Percentiles rank a stretch among this genome's conserved stretches.
Conservation (phyloP, 35 echinoderm and acorn worm species). For the Apostichopus japonicus region DNA sequence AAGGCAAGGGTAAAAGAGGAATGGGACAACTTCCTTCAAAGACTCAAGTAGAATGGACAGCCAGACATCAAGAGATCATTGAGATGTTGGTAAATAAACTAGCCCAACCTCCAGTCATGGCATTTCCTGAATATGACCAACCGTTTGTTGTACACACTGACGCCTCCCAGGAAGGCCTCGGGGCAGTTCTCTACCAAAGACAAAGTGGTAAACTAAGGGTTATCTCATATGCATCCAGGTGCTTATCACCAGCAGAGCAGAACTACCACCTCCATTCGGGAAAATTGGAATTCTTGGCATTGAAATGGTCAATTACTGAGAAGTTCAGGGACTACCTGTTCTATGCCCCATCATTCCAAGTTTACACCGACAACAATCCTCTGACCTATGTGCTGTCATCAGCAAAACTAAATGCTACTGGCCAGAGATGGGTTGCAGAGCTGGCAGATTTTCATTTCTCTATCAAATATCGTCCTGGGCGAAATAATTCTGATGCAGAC, state of each 20-base stretch:
- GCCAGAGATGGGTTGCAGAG: slow-evolving; percentile 58
- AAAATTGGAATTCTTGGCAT: slow-evolving; percentile 39
- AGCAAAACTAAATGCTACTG: slow-evolving; percentile 73
- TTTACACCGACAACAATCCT: slow-evolving; percentile 78
- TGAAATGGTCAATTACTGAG: slow-evolving; percentile 68
- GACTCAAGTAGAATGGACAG: neutral
- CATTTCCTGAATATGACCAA: neutral
- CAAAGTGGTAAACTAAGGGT: neutral
- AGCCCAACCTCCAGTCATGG: no score
- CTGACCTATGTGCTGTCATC: slow-evolving; percentile 68
- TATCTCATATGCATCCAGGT: slow-evolving; percentile 15
- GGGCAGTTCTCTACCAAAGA: neutral
- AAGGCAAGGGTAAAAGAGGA: neutral
- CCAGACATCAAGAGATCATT: no score
- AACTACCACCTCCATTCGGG: slow-evolving; percentile 16
- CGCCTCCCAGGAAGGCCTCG: slow-evolving; percentile 44
- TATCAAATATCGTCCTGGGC: neutral
- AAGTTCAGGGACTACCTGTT: slow-evolving; percentile 67
- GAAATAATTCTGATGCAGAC: slow-evolving; percentile 62
- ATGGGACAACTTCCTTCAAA: neutral
- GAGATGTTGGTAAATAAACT: no score
- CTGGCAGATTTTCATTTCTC: slow-evolving; percentile 69
- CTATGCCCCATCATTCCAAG: slow-evolving; percentile 60
- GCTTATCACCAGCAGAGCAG: slow-evolving; percentile 12
- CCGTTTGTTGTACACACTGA: slow-evolving; percentile 40